Evolutionary conservation across 2,113 vertebrate species (phyloP).

Genomic region (Rhabdornis inornatus): DNA sequence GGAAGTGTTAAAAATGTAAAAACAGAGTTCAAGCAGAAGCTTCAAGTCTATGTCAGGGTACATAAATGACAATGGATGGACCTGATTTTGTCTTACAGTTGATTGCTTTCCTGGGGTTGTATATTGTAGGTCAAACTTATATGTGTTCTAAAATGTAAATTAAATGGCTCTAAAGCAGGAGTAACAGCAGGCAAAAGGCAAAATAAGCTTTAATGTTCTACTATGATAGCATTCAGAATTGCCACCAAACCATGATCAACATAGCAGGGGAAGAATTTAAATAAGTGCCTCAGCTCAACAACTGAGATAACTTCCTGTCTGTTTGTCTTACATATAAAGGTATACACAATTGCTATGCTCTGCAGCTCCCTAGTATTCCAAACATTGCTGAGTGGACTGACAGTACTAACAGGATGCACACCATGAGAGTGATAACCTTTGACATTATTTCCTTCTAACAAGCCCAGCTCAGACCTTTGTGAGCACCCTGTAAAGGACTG

Average conservation of each 20-base stretch:
- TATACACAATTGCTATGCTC: not conserved
- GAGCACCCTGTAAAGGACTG: not conserved
- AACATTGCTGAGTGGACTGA: not conserved
- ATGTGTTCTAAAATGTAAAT: not conserved
- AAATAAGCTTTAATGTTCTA: not conserved
- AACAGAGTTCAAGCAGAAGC: not conserved
- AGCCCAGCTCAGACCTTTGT: not conserved
- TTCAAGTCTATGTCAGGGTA: not conserved
- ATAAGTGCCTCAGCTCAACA: not conserved
- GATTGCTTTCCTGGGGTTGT: not conserved
- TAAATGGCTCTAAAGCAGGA: not conserved
- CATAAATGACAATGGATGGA: not conserved
- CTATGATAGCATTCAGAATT: not conserved
- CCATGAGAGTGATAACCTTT: not conserved
- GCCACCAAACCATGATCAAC: not conserved
- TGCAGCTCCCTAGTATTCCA: not conserved
- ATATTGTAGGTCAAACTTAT: not conserved
- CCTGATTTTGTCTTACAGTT: not conserved
- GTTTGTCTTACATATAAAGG: not conserved
- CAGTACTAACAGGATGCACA: not conserved
- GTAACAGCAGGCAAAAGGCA: not conserved
- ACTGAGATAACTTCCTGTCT: not conserved
- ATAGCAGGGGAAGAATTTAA: not conserved
- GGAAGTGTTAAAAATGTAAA: not conserved
- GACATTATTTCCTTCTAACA: not conserved